Percentiles rank a stretch among this genome's conserved stretches.
Evolutionary conservation across 2,797 vertebrate genomes (phyloP).

Genomic region (Siniperca undulata): DNA sequence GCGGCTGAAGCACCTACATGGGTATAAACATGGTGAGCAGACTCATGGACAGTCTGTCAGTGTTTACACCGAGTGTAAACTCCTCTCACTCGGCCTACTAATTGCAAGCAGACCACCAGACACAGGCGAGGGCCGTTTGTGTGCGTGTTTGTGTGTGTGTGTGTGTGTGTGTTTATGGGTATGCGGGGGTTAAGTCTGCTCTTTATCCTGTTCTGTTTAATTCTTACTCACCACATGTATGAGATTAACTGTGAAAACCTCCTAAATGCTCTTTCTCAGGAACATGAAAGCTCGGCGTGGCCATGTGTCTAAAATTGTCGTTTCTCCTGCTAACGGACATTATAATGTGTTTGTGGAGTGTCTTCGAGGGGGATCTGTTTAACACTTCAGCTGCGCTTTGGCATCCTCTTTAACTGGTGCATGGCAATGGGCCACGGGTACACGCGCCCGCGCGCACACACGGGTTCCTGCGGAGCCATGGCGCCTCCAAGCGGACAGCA

Average conservation of each 20-base stretch:
- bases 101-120: slow-evolving; percentile 72
- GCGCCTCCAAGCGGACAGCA: slow-evolving; percentile 78
- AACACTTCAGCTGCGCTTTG: slow-evolving; percentile 35
- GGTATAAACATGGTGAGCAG: slow-evolving; percentile 67
- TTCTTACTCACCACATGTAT: slow-evolving; percentile 47
- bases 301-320: slow-evolving; percentile 27
- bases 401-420: slow-evolving; percentile 15
- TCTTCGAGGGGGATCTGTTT: background rate
- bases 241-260: slow-evolving; percentile 41
- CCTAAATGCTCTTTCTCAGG: slow-evolving; percentile 23
- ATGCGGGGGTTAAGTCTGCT: slow-evolving; percentile 31
- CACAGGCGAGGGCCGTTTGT: background rate
- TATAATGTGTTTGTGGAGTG: background rate
- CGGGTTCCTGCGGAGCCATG: slow-evolving; percentile 66
- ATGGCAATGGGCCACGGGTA: background rate
- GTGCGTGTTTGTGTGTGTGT: slow-evolving; percentile 15
- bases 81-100: slow-evolving; percentile 61
- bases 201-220: slow-evolving; percentile 59
- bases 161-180: slow-evolving; percentile 32
- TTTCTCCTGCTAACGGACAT: slow-evolving; percentile 18
- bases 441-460: slow-evolving; percentile 45
- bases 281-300: slow-evolving; percentile 31
- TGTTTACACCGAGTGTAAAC: slow-evolving; percentile 79
- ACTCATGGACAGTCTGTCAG: slow-evolving; percentile 51
- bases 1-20: slow-evolving; percentile 44